phyloP scores from a whole-genome alignment of 2,888 invertebrate genomes.

The Conchocele bisecta region DNA sequence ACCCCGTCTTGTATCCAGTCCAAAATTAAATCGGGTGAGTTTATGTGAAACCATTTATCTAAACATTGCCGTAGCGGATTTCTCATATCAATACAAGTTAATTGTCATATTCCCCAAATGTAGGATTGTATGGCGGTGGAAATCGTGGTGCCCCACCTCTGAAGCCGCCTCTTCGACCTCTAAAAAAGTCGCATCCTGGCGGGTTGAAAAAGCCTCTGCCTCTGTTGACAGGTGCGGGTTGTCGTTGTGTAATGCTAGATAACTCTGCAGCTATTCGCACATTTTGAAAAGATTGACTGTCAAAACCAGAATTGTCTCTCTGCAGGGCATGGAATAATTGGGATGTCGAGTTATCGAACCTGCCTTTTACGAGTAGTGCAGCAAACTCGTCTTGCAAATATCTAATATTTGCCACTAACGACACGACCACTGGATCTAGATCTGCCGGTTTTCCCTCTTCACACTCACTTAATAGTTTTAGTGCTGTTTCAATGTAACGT shows the following conservation, averaged over 20 bases:
- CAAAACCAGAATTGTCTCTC: conserved; percentile 4
- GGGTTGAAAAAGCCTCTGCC: too few species aligned
- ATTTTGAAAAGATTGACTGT: background rate
- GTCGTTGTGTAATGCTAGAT: background rate
- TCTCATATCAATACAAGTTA: too few species aligned
- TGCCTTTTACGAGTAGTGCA: conserved; percentile 25
- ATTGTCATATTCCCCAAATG: too few species aligned
- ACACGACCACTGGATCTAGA: background rate
- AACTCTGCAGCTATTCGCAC: background rate
- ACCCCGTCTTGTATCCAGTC: too few species aligned
- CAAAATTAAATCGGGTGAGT: too few species aligned
- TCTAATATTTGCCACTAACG: conserved; percentile 7
- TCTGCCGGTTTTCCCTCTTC: background rate
- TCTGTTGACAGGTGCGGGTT: background rate
- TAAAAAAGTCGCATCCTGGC: too few species aligned
- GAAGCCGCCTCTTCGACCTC: too few species aligned
- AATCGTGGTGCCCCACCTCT: too few species aligned
- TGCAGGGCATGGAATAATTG: conserved; percentile 2
- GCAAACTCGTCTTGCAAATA: conserved; percentile 27
- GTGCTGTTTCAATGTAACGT: background rate
- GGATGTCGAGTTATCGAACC: conserved; percentile 12
- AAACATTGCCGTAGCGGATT: too few species aligned
- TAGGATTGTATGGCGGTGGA: too few species aligned
- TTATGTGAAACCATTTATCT: too few species aligned
- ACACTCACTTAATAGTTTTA: background rate